Evolutionary conservation across 2,113 vertebrate species (phyloP).

Genomic region (Chaetorhynchus papuensis): DNA sequence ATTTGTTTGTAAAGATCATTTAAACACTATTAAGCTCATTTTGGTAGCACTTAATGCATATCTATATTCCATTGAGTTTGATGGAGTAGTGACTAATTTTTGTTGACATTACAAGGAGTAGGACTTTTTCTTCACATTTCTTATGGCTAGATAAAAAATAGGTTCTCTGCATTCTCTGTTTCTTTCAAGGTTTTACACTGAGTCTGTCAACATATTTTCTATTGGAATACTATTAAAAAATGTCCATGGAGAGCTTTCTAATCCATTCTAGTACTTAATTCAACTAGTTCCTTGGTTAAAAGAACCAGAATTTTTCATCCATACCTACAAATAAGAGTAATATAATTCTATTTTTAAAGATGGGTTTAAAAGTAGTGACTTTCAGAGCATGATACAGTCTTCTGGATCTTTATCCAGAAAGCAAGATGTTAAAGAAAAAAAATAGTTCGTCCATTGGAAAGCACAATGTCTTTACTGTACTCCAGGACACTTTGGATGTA

Average conservation of each 20-base stretch:
- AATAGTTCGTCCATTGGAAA: neutral
- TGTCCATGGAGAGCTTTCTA: neutral
- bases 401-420: neutral
- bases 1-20: neutral
- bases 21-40: neutral
- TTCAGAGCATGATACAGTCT: neutral
- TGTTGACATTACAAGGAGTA: neutral
- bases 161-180: neutral
- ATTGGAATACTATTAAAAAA: neutral
- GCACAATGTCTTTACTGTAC: neutral
- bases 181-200: neutral
- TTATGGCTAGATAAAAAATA: neutral
- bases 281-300: neutral
- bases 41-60: neutral
- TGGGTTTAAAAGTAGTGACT: neutral
- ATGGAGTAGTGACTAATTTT: neutral
- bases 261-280: neutral
- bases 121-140: neutral
- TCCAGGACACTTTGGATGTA: neutral
- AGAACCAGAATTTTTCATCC: neutral
- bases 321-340: neutral
- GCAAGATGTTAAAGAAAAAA: neutral
- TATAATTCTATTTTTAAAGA: neutral
- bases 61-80: neutral
- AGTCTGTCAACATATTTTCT: neutral